Base-by-base conservation (phyloP, 1,140 invertebrate species). In the Dendrolimus kikuchii region DNA sequence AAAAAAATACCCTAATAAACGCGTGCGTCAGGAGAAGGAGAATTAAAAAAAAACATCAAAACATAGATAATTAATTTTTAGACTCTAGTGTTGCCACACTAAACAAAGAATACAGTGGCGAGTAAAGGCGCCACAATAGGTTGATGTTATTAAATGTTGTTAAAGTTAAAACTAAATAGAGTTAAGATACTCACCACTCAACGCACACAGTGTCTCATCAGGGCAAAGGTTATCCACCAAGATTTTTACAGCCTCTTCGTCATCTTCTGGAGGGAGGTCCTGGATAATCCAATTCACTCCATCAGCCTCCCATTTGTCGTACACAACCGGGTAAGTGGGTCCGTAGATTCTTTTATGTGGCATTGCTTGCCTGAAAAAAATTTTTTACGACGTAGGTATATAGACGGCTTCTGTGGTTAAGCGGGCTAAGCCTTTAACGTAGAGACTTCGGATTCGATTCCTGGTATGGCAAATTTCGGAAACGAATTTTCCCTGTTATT, bases 191-290 rank as follows among this genome's bases (percentile, higher is more conserved):
- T 62, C 60, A 83, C 77, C 59, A 23, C 50, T 58, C 5, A 54
- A 9, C 23, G 36, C 8, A 41, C 74, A 76, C 5, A 85, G 49
- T 1, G 49, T 45, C 57, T 82, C 79, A 58, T 85, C 81, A 6
- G 67, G 51, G 23, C 65, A 52, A 1, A 79, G 52, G 36, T 79
- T 49, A 0, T 71, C 58, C 5, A 67, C 36, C 5, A 81, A 50
- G 4, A 82, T 55, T 7, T 66, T 42, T 5, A 80, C 2, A 0
- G 74, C 76, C 36, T 51, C 41, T 8, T 72, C 71, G 10, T 80
- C 71, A 38, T 85, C 77, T 52, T 75, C 73, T 0, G 79, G 76
- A 0, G 62, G 63, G 7, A 85, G 54, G 45, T 85, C 81, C 38
- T 79, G 71, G 4, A 82, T 64, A 2, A 68, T 50, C 61, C 65